Evolutionary conservation across 2,888 invertebrate species (phyloP).

Genomic region (Galerucella calmariensis): DNA sequence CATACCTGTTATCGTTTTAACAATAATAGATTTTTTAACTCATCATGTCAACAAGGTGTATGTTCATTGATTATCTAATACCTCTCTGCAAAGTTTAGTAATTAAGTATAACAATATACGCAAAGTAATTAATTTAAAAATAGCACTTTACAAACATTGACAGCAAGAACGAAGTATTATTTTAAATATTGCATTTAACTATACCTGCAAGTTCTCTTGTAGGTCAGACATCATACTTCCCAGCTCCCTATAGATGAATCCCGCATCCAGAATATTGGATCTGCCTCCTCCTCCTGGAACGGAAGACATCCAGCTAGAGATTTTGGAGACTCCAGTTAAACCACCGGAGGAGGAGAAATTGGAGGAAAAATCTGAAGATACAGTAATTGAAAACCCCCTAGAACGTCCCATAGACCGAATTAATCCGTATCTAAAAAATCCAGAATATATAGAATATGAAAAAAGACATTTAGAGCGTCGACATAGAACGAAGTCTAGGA

Average conservation of each 20-base stretch:
- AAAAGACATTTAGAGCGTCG: slow-evolving; percentile 43
- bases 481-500: slow-evolving; percentile 38
- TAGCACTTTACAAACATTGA: slow-evolving; percentile 41
- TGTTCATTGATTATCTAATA: slow-evolving; percentile 56
- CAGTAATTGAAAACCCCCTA: background rate
- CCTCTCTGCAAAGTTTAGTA: slow-evolving; percentile 34
- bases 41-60: slow-evolving; percentile 47
- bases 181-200: slow-evolving; percentile 61
- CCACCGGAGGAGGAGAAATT: slow-evolving; percentile 26
- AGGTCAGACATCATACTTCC: slow-evolving; percentile 59
- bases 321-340: slow-evolving; percentile 35
- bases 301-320: slow-evolving; percentile 52
- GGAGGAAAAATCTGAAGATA: background rate
- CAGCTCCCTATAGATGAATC: slow-evolving; percentile 56
- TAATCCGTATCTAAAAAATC: slow-evolving; percentile 59
- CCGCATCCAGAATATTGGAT: slow-evolving; percentile 57
- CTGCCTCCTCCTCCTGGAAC: slow-evolving; percentile 64
- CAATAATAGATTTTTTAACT: slow-evolving; percentile 11
- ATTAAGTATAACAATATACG: slow-evolving; percentile 29
- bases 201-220: slow-evolving; percentile 68
- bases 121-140: slow-evolving; percentile 50
- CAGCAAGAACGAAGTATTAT: slow-evolving; percentile 43
- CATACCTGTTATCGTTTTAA: background rate
- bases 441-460: slow-evolving; percentile 57
- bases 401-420: slow-evolving; percentile 53